Conservation (phyloP, 37 sponge, comb jelly and placozoan species). For the Ephydatia muelleri region DNA sequence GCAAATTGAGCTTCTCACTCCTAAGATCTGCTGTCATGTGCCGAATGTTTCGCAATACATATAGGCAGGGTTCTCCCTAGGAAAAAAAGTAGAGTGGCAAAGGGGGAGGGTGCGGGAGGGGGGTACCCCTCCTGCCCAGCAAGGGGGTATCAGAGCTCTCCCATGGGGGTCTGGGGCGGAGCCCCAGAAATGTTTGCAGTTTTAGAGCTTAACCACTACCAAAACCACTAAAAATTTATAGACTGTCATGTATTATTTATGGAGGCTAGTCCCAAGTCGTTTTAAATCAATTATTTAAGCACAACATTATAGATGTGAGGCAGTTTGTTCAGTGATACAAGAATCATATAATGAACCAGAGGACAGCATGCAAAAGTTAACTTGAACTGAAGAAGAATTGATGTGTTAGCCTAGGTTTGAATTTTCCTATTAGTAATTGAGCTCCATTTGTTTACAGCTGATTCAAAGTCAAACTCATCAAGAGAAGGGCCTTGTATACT, state of each 20-base stretch:
- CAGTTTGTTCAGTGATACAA: not conserved
- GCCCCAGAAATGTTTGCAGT: not conserved
- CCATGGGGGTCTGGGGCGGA: not conserved
- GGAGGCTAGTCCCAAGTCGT: not conserved
- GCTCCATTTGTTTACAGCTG: constrained; percentile 1
- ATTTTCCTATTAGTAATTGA: constrained; percentile 1
- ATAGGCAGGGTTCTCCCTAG: not conserved
- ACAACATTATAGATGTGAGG: not conserved
- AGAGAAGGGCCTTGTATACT: not conserved
- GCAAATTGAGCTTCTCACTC: no score
- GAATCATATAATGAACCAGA: constrained; percentile 1
- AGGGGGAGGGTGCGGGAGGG: not conserved
- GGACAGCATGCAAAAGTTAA: not conserved
- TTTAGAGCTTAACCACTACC: not conserved
- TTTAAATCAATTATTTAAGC: not conserved
- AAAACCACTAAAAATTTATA: not conserved
- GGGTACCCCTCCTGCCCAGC: not conserved
- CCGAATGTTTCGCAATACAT: no score
- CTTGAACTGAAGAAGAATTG: not conserved
- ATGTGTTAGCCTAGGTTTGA: not conserved
- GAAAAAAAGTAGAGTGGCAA: not conserved
- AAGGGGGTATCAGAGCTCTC: not conserved
- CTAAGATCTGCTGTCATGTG: no score
- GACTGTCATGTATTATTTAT: not conserved
- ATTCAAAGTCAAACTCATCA: not conserved